These are phyloP conservation scores for Pterocles orientalis DNA, from an alignment of 2,113 vertebrate species.

Conservation along the genomic window DNA sequence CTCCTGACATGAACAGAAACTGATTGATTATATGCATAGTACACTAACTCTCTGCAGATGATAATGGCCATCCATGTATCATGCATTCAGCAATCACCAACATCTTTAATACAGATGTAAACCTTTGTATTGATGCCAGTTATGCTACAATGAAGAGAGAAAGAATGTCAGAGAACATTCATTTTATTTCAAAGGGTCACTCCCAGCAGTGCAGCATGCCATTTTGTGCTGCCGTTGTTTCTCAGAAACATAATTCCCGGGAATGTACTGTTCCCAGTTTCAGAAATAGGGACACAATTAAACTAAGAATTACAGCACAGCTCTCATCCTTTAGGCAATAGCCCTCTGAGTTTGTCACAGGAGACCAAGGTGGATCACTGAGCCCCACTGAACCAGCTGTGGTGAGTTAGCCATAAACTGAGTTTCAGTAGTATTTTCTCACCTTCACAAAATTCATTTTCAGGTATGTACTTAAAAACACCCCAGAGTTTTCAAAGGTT, in stretches of 20 bases:
- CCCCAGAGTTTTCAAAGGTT: background rate
- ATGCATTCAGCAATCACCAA: slow-evolving; percentile 77
- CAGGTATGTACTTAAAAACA: background rate
- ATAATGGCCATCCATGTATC: slow-evolving; percentile 74
- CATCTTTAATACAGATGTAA: slow-evolving; percentile 85
- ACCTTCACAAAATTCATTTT: background rate
- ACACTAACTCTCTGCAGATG: slow-evolving; percentile 80
- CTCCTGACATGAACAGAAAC: slow-evolving; percentile 75
- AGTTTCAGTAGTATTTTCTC: background rate
- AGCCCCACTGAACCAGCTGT: background rate
- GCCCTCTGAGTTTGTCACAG: background rate
- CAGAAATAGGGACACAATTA: slow-evolving; percentile 50
- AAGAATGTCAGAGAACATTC: slow-evolving; percentile 71
- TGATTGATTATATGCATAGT: slow-evolving; percentile 76
- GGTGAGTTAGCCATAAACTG: background rate
- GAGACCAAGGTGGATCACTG: background rate
- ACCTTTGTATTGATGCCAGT: slow-evolving; percentile 75
- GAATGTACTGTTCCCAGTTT: slow-evolving; percentile 56
- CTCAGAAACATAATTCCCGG: slow-evolving; percentile 36
- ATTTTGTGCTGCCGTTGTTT: slow-evolving; percentile 56
- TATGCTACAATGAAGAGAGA: slow-evolving; percentile 73
- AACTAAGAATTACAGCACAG: slow-evolving; percentile 19
- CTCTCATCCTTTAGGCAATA: background rate
- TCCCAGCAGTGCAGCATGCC: slow-evolving; percentile 66
- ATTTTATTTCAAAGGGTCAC: slow-evolving; percentile 74